Evolutionary conservation across 2,797 vertebrate species (phyloP), one percentile per base, ranked within the genome.

Genomic region (Paedocypris micromegethes): DNA sequence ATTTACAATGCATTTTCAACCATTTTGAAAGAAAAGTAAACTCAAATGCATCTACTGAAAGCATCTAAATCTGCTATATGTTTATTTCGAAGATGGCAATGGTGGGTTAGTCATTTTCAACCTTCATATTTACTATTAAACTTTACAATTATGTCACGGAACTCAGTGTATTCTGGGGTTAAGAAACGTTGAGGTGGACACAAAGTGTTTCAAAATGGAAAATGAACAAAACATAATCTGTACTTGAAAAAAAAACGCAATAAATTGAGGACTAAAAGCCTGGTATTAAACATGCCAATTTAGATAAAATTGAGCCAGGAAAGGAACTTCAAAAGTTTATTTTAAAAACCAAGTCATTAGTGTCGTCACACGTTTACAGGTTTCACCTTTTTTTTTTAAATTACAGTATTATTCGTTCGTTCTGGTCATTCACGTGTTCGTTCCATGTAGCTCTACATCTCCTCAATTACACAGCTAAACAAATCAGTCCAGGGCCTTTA

Each of bases 291-390:
- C 5, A 37, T 39, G 7, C 41, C 2, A 55, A 54, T 41, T 47
- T 8, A 47, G 43, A 5, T 48, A 9, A 8, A 5, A 51, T 6
- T 39, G 23, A 42, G 55, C 61, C 39, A n/a, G 59, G 64, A 66
- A 23, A 71, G 64, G 64, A 63, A 45, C 9, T 58, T 62, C 64
- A 67, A 62, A 43, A 64, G 47, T 71, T 67, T 67, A 75, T 75
- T 75, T 72, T 63, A 51, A 70, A 23, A 70, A 51, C 56, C 58
- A 64, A 63, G 41, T 43, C 67, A 51, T 9, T 63, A 63, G 58
- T 60, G 66, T 54, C 38, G 48, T 61, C 4, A 70, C 52, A 58
- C 60, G 23, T 70, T 51, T 51, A 50, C 46, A 51, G 6, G 39
- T 43, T 69, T 55, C 41, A 57, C 41, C 40, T 38, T 64, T 47